phyloP scores from a whole-genome alignment of 1,140 invertebrate genomes.

The roundworm (Caenorhabditis elegans) region DNA sequence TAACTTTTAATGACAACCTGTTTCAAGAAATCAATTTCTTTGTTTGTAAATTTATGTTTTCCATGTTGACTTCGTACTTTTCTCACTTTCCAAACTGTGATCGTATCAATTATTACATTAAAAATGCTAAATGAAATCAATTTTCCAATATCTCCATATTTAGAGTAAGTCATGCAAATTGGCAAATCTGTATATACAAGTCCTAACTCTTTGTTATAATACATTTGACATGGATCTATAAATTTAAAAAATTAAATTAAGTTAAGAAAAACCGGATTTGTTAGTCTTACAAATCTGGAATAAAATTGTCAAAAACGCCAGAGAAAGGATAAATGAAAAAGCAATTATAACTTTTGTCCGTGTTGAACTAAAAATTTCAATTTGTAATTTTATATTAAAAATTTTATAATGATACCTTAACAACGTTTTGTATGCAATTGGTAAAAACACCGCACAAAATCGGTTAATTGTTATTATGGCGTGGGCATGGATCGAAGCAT shows the following conservation, averaged over 20 bases:
- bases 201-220: not conserved
- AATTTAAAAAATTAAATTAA: not conserved
- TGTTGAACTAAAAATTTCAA: not conserved
- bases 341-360: not conserved
- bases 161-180: not conserved
- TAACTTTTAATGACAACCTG: not conserved
- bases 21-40: not conserved
- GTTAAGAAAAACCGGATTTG: too few species aligned
- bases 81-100: not conserved
- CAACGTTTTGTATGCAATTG: not conserved
- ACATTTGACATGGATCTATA: not conserved
- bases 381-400: not conserved
- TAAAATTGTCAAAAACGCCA: not conserved
- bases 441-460: not conserved
- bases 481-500: not conserved
- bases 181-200: not conserved
- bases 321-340: not conserved
- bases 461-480: not conserved
- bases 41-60: not conserved
- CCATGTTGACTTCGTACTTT: not conserved
- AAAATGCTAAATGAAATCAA: not conserved
- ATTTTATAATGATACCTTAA: not conserved
- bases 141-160: not conserved
- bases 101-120: not conserved
- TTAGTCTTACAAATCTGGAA: not conserved